phyloP scores from a whole-genome alignment of 2,113 vertebrate genomes.

The Ochotona princeps region DNA sequence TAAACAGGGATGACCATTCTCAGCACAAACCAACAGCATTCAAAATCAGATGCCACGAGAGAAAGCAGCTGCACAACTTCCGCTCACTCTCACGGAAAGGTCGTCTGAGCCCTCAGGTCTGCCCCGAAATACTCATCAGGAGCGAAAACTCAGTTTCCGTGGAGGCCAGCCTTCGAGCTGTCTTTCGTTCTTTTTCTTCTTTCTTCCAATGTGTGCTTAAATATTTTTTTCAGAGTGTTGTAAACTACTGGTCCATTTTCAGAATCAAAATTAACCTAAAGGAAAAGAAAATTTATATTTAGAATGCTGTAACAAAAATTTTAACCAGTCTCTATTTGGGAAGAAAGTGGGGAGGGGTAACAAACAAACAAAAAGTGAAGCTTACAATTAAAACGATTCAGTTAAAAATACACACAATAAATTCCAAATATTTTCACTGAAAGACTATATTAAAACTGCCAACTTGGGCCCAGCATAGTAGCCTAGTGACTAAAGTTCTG shows the following conservation, averaged over 20 bases:
- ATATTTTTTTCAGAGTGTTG: constrained; percentile 89
- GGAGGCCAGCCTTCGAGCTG: constrained; percentile 74
- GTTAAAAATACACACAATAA: neutral
- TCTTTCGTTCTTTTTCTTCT: constrained; percentile 86
- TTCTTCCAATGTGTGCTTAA: constrained; percentile 90
- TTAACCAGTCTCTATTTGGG: neutral
- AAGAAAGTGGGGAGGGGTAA: neutral
- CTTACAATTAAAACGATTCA: constrained; percentile 2
- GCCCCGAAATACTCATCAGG: constrained; percentile 47
- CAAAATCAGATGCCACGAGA: constrained; percentile 58
- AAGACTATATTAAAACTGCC: neutral
- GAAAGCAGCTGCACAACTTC: constrained; percentile 28
- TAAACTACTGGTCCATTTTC: constrained; percentile 88
- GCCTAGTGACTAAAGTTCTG: too few species aligned
- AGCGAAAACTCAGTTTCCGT: constrained; percentile 67
- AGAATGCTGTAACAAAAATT: constrained; percentile 34
- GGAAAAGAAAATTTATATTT: constrained; percentile 72
- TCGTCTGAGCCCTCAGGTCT: neutral
- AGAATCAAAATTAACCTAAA: constrained; percentile 88
- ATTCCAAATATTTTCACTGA: neutral
- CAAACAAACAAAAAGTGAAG: neutral
- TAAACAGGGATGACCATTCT: constrained; percentile 61
- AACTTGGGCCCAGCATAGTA: too few species aligned
- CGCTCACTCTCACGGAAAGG: constrained; percentile 30
- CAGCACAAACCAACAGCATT: constrained; percentile 56